A percentile compares a stretch with the other conserved stretches of the same genome.
Conservation (phyloP, 2,113 vertebrate species). For the Eptesicus fuscus region DNA sequence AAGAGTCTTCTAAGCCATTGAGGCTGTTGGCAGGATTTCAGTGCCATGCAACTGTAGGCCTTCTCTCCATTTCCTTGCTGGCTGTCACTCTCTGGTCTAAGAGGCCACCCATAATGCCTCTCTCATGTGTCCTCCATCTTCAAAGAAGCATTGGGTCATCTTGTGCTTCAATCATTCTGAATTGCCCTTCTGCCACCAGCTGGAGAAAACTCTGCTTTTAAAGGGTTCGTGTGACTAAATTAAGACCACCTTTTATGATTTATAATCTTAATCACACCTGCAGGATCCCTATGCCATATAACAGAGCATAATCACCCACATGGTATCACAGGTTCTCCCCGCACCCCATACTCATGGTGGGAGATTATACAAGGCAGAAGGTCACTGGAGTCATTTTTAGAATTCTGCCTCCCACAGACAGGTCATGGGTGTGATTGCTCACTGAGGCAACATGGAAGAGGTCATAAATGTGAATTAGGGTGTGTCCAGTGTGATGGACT, state of each 20-base stretch:
- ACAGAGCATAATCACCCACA: not conserved
- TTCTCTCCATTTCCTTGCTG: not conserved
- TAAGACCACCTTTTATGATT: not conserved
- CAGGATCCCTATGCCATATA: not conserved
- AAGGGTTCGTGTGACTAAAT: not conserved
- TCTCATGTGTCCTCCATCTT: not conserved
- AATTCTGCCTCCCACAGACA: not conserved
- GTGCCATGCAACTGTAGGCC: not conserved
- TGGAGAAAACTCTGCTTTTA: not conserved
- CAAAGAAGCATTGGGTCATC: not conserved
- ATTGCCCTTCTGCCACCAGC: not conserved
- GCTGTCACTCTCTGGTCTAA: not conserved
- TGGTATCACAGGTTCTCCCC: not conserved
- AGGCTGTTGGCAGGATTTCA: not conserved
- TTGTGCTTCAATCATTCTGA: not conserved
- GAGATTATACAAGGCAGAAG: not conserved
- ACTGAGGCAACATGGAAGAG: not conserved
- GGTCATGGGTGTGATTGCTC: not conserved
- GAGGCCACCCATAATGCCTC: not conserved
- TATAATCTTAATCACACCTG: not conserved
- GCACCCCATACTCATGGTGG: not conserved
- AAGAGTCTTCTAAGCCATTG: not conserved
- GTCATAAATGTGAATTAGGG: not conserved
- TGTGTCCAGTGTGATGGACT: not conserved
- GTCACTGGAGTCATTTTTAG: not conserved